Conservation (phyloP, 2,797 vertebrate species). For the Anabacerthia variegaticeps region DNA sequence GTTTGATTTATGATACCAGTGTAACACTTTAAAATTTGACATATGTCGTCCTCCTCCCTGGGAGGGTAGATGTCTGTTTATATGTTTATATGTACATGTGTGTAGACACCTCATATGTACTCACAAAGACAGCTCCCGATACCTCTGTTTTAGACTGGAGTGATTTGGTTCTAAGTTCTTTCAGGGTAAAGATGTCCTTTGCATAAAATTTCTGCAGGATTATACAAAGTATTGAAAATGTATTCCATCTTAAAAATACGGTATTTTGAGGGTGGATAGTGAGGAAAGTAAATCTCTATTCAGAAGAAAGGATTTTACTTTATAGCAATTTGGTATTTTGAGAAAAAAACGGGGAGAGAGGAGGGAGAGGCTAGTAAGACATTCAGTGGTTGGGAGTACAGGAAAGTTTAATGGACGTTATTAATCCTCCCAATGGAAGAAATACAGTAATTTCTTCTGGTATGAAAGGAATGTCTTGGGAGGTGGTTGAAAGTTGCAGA, state of each 20-base stretch:
- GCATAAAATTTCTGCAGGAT: background rate
- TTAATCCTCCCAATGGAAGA: constrained; percentile 33
- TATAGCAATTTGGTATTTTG: background rate
- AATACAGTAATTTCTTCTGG: constrained; percentile 42
- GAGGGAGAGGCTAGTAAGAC: background rate
- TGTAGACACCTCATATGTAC: background rate
- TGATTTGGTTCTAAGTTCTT: background rate
- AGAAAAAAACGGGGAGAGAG: background rate
- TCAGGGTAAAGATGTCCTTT: background rate
- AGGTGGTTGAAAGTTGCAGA: constrained; percentile 29
- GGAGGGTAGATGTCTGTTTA: background rate
- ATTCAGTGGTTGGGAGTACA: background rate
- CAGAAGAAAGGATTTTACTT: background rate
- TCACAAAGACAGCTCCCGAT: background rate
- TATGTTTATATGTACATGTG: background rate
- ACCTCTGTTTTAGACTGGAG: background rate
- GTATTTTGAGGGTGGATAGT: background rate
- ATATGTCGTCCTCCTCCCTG: background rate
- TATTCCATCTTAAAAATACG: background rate
- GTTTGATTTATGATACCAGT: background rate
- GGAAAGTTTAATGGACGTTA: background rate
- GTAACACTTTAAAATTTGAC: background rate
- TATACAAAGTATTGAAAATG: background rate
- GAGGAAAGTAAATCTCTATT: background rate
- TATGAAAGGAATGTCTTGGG: constrained; percentile 62